Base-by-base conservation (phyloP, 2,888 invertebrate species). In the Embidobia sp. region DNA sequence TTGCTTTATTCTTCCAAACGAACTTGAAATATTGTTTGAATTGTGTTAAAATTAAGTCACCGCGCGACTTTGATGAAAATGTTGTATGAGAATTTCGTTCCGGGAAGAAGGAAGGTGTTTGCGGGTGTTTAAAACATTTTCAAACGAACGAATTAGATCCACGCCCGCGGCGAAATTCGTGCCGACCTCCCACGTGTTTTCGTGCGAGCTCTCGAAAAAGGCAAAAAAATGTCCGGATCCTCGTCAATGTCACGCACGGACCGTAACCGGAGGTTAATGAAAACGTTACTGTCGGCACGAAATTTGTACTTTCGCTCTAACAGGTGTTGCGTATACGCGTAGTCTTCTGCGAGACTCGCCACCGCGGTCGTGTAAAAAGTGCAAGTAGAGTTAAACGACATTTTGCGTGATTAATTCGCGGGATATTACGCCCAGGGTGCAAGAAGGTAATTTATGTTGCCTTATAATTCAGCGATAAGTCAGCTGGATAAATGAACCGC, bases 201-300 rank as follows among this genome's bases (percentile, higher is more conserved):
- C n/a, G n/a, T 63, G 64, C 72, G 72, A 63, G 26, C 22, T 22
- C 22, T 22, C 22, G 3, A 3, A 22, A 22, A 22, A 22, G 6
- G 22, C 6, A 42, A 59, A 69, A 67, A 72, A 63, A 18, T 63
- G 27, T n/a, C 61, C 46, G 67, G 33, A 75, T 78, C 74, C 78
- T 72, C 78, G 74, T 78, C 78, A 78, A 78, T 33, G 74, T 78
- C 74, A 78, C 66, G 74, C 70, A 67, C 18, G 29, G 48, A 40
- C 64, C 57, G 63, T 75, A 78, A 74, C 48, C 74, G 55, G 69
- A 70, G 73, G 74, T 78, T 78, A 78, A 78, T 78, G 78, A 75
- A 78, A 78, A 78, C 51, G 78, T 78, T 75, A 75, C 75, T 63
- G 66, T 78, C 70, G 37, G 61, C 66, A 29, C 66, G 72, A 72